Evolutionary conservation across 2,797 vertebrate species (phyloP), one percentile per base, ranked within the genome.

Genomic region (Xerus rutilus): DNA sequence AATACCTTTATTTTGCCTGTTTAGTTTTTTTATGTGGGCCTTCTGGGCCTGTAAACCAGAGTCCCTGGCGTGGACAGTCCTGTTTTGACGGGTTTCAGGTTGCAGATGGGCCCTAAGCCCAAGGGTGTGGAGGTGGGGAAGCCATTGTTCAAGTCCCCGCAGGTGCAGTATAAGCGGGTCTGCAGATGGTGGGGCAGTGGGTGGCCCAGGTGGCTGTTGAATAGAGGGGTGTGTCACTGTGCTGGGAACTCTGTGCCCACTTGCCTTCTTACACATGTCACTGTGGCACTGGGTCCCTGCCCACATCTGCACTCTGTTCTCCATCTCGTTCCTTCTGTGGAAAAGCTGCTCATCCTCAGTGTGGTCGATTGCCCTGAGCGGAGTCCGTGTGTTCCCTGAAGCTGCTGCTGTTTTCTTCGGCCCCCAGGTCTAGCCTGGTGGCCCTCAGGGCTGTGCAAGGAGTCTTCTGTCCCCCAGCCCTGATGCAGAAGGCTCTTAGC

Each of bases 111-210:
- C 20, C 77, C 49, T 18, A 25, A 43, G 39, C 54, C 64, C n/a
- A 0, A 5, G 25, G 14, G 14, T 5, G 20, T 12, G 25, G 43
- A 0, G 13, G 8, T 20, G 17, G 32, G 25, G 45, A 28, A 17
- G 30, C 28, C 18, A 3, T 52, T 52, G 49, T 52, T 70, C 0
- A 13, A 32, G 18, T 18, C 52, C 47, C 28, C 20, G 13, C 32
- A 23, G 3, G 77, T 62, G 32, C 72, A 47, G 0, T 11, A 32
- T 54, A 3, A 45, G 57, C 5, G 47, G 65, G 15, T 78, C 85
- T 47, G 57, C 62, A 76, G 69, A 17, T n/a, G 1, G 10, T n/a
- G 45, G 30, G 30, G 20, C 3, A 3, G 32, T 3, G 45, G 74
- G 90, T 52, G 86, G n/a, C 85, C 69, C 15, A 0, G 5, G 67